These are phyloP conservation scores for Acrocephalus scirpaceus DNA, from an alignment of 2,797 vertebrate genomes.

Conservation along the genomic window DNA sequence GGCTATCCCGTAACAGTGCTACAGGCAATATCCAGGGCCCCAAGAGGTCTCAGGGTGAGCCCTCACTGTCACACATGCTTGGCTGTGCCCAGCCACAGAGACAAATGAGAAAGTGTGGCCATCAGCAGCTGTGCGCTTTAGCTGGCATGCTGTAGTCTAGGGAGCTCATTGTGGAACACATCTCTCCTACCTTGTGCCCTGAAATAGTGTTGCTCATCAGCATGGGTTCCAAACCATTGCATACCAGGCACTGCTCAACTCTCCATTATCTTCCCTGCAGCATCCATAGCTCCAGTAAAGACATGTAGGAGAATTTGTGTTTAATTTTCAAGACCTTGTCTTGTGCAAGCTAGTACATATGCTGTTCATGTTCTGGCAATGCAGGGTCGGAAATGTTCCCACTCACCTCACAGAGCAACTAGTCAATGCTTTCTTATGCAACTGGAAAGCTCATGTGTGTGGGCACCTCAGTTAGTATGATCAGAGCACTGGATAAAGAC, in stretches of 20 bases:
- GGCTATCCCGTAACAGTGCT: fast-evolving
- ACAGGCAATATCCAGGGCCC: neutral
- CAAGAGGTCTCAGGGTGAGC: neutral
- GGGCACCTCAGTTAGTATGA: neutral
- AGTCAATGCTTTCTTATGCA: neutral
- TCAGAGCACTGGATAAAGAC: neutral
- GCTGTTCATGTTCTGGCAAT: neutral
- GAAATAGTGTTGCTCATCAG: neutral
- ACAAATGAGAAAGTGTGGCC: neutral
- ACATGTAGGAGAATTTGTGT: neutral
- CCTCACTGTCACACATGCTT: neutral
- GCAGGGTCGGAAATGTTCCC: neutral
- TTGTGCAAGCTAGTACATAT: neutral
- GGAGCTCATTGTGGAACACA: neutral
- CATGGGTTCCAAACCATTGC: neutral
- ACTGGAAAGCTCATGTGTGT: neutral
- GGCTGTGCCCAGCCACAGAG: neutral
- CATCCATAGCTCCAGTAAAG: neutral
- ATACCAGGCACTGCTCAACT: neutral
- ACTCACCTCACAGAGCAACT: neutral
- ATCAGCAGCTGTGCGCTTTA: neutral
- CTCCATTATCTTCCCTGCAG: neutral
- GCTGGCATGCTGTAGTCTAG: neutral
- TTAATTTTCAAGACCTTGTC: neutral
- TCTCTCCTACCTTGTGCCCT: neutral